Evolutionary conservation across 2,113 vertebrate genomes (phyloP), one percentile per base, ranked within the genome.

Genomic region (Zosterops lateralis): DNA sequence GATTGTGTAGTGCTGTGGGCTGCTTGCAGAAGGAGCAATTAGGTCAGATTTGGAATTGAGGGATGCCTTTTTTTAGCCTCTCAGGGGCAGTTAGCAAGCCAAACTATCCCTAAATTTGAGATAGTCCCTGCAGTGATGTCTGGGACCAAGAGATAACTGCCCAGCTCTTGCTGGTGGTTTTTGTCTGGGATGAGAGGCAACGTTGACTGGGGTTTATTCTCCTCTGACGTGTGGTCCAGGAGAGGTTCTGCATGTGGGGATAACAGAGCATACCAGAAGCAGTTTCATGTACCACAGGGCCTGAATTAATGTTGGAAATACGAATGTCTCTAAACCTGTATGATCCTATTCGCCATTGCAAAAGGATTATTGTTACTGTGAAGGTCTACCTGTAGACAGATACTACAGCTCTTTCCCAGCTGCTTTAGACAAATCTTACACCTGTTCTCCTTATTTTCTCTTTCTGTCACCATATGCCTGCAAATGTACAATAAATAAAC

Each of bases 401-500:
- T 42, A 44, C 28, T 77, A 18, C 51, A 77, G 58, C 78, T 71
- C 51, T 91, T 87, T 80, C 79, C 15, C 40, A 90, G 67, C 56
- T 90, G 34, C 74, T 82, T 89, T 65, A 94, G 62, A 85, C 72
- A 90, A 93, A 91, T 90, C 75, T 68, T 85, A 92, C 84, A 18
- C 79, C 60, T 4, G 1, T 77, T 95, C 73, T 80, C 34, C 64
- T 88, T 88, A 60, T 80, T 93, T 92, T 91, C 44, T 31, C 36
- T 81, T 92, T 88, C 79, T 95, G 83, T 91, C 88, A 85, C 82
- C 44, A 31, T 80, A 61, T 80, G 81, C 36, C 65, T 77, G 58
- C 38, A 92, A 89, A 91, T 40, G 91, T 67, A 47, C 73, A 95
- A 95, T 90, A 91, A 92, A 90, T 92, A 88, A 95, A 81, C 71